These are phyloP conservation scores for Leptocoma aspasia DNA, from an alignment of 2,113 vertebrate species.

Conservation along the genomic window DNA sequence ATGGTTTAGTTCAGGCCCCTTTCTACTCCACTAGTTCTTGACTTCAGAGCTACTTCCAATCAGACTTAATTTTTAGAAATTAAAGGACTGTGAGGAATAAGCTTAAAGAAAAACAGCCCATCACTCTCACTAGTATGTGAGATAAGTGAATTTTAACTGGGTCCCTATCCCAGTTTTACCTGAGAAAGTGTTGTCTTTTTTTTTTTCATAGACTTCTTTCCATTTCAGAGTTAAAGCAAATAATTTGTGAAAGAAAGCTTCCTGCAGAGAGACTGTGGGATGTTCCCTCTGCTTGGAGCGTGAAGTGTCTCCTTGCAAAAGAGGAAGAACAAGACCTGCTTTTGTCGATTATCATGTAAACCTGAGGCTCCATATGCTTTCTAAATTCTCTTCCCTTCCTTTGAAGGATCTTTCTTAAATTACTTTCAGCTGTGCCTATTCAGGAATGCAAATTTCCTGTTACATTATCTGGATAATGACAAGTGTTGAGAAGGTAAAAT, in stretches of 20 bases:
- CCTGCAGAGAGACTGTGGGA: slow-evolving; percentile 34
- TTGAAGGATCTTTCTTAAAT: slow-evolving; percentile 28
- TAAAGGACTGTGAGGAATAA: background rate
- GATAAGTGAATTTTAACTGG: background rate
- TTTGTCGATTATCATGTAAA: slow-evolving; percentile 67
- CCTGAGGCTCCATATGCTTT: slow-evolving; percentile 29
- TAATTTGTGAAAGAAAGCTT: slow-evolving; percentile 36
- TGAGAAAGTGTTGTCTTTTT: slow-evolving; percentile 2
- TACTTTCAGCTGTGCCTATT: slow-evolving; percentile 39
- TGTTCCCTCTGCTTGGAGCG: background rate
- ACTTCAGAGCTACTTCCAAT: background rate
- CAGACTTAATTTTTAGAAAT: background rate
- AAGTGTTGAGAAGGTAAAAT: slow-evolving; percentile 27
- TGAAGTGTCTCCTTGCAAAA: slow-evolving; percentile 28
- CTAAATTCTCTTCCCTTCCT: slow-evolving; percentile 17
- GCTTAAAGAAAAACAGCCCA: background rate
- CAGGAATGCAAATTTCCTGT: slow-evolving; percentile 59
- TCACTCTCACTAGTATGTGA: background rate
- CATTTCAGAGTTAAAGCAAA: background rate
- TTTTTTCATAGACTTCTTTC: background rate
- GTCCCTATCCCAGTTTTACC: background rate
- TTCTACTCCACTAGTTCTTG: background rate
- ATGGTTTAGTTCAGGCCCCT: background rate
- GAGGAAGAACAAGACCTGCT: slow-evolving; percentile 17
- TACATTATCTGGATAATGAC: slow-evolving; percentile 43